A percentile compares a stretch with the other conserved stretches of the same genome.
Conservation (phyloP, 2,888 invertebrate genomes). For the Lypha dubia region DNA sequence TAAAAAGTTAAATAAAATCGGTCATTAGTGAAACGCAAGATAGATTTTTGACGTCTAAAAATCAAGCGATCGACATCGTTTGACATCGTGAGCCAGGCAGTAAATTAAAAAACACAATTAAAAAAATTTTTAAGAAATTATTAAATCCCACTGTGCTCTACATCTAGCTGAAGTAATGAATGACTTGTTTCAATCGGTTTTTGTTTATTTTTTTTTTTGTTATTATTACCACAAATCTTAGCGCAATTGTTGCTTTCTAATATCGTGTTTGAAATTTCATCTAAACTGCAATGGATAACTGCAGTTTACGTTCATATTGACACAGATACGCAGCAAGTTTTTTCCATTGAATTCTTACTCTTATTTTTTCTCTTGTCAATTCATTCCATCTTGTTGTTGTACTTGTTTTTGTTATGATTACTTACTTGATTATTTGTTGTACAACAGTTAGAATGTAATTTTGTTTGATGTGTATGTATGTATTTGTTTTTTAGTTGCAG, state of each 20-base stretch:
- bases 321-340: constrained; percentile 67
- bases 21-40: no score
- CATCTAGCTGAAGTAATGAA: constrained; percentile 29
- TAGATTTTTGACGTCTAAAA: no score
- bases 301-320: constrained; percentile 61
- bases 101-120: no score
- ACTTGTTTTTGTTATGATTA: constrained; percentile 43
- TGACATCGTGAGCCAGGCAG: no score
- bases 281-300: constrained; percentile 48
- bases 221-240: background rate
- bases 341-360: background rate
- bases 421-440: constrained; percentile 35
- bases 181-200: constrained; percentile 40
- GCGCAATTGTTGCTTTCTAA: constrained; percentile 1
- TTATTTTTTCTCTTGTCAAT: constrained; percentile 70
- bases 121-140: background rate
- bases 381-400: constrained; percentile 29
- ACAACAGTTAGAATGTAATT: constrained; percentile 45
- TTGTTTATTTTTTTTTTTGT: constrained; percentile 42
- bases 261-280: constrained; percentile 46
- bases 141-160: background rate
- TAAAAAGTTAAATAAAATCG: no score
- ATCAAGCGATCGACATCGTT: no score
- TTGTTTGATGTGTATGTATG: no score
- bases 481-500: no score